Base-by-base conservation (phyloP, 2,113 vertebrate genomes). In the Chaenocephalus aceratus region DNA sequence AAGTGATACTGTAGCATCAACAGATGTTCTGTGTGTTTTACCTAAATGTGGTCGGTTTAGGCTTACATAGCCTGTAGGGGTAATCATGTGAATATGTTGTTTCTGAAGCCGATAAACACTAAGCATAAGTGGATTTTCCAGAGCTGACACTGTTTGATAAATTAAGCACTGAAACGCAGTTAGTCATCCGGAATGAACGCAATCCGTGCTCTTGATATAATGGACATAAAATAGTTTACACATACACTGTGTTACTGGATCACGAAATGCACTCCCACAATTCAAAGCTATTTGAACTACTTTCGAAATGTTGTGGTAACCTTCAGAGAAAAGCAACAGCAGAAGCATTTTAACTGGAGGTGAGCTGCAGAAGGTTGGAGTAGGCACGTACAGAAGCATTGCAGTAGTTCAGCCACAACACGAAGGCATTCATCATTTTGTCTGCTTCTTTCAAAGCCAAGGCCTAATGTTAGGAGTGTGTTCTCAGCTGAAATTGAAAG, bases 351-450 rank as follows among this genome's bases (percentile, higher is more conserved):
- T 15, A 30, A 70, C 10, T 64, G 54, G 26, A 48, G 46, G 34
- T 18, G 56, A 72, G 75, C 26, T 77, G 70, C 68, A 86, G 70
- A 74, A 46, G 16, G 23, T 71, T 7, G 57, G 65, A 10, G 36
- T 23, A 62, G 60, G 44, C 54, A 44, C 10, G 7, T 6, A 62
- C 18, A 79, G 41, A 52, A 73, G 49, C 62, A 3, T 0, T 60
- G 81, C 72, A 82, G 67, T 1, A 15, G 80, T 71, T 74, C 34
- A 72, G 57, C 26, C 57, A 67, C 46, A 68, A 64, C 49, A 72
- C 73, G 68, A 49, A 73, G 72, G 34, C 84, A 85, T 88, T 75
- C 57, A 88, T 84, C 73, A 84, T 80, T 71, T 77, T 83, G 71
- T 81, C 76, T 72, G 30, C 61, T 65, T 79, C 68, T 83, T 84